phyloP scores from a whole-genome alignment of 2,797 vertebrate species.

The Decapterus maruadsi region DNA sequence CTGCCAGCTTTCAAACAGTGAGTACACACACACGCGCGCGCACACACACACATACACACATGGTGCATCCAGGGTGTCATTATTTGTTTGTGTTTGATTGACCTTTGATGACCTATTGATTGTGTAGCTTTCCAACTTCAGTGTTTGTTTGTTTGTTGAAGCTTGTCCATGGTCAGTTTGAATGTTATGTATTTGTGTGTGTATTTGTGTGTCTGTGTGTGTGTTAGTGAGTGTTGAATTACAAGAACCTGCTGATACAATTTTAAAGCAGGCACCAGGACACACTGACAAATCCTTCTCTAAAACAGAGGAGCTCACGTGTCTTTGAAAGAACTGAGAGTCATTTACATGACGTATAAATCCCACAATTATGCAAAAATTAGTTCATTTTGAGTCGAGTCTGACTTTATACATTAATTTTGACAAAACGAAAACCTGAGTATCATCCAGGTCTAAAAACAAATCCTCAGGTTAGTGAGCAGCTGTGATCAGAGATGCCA shows the following conservation, averaged over 20 bases:
- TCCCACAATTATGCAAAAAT: too few species aligned
- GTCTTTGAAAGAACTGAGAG: too few species aligned
- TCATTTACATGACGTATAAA: too few species aligned
- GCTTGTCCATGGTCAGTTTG: slow-evolving; percentile 59
- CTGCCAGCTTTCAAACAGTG: slow-evolving; percentile 97
- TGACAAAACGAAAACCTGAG: too few species aligned
- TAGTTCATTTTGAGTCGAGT: too few species aligned
- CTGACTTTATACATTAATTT: too few species aligned
- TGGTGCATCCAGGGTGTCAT: neutral
- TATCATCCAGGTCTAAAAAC: too few species aligned
- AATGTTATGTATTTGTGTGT: slow-evolving; percentile 71
- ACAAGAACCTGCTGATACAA: slow-evolving; percentile 58
- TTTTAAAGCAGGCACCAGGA: slow-evolving; percentile 33
- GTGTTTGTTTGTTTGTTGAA: slow-evolving; percentile 21
- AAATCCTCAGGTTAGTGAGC: too few species aligned
- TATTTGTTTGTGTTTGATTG: neutral
- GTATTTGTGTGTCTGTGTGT: slow-evolving; percentile 72
- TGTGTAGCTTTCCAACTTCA: neutral
- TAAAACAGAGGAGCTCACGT: slow-evolving; percentile 50
- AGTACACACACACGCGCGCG: slow-evolving; percentile 76
- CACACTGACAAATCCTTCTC: slow-evolving; percentile 62
- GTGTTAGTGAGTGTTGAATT: slow-evolving; percentile 47
- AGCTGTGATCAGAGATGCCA: too few species aligned
- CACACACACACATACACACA: slow-evolving; percentile 10
- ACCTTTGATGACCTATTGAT: neutral